Base-by-base conservation (phyloP, 2,113 vertebrate species). In the Origma solitaria region DNA sequence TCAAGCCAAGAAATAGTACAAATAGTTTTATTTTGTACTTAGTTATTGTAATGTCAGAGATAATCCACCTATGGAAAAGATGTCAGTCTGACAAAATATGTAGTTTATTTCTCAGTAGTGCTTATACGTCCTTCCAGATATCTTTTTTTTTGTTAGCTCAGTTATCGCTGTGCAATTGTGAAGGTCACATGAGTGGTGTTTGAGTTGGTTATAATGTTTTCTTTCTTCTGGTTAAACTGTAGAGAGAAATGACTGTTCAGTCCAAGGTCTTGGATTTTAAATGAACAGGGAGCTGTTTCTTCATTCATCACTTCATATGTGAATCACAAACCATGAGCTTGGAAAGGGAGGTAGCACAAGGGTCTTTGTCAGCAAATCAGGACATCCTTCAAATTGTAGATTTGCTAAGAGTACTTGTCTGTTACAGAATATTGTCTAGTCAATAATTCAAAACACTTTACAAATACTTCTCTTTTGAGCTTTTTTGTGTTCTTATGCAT, bases 211-310 rank as follows among this genome's bases (percentile, higher is more conserved):
- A 56, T 88, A 44, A 40, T 81, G 64, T 83, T 90, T 94, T 88
- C 58, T 77, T 90, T 83, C 71, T 78, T 83, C 71, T 96, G 64
- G 90, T 86, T 93, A 90, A 95, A 86, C 28, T 64, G 60, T 83
- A 81, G 79, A 73, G 90, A 56, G 73, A 83, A 94, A 64, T 37
- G 54, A 35, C 30, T 90, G 51, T 75, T 94, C 82, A 71, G 94
- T 92, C 79, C 90, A 93, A 92, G 90, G 90, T 88, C 82, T 92
- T 66, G 64, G 94, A 25, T 94, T 94, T 75, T 44, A 68, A 68
- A 45, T 64, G 85, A 50, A 19, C 51, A 66, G 53, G n/a, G 65
- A 31, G 22, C 56, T 90, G 49, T 73, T 85, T 71, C 68, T 93
- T 77, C 85, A 38, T 73, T 94, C 35, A 40, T 75, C 76, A 27